These are phyloP conservation scores for Clunio marinus DNA, from an alignment of 2,888 invertebrate genomes.

Conservation along the genomic window DNA sequence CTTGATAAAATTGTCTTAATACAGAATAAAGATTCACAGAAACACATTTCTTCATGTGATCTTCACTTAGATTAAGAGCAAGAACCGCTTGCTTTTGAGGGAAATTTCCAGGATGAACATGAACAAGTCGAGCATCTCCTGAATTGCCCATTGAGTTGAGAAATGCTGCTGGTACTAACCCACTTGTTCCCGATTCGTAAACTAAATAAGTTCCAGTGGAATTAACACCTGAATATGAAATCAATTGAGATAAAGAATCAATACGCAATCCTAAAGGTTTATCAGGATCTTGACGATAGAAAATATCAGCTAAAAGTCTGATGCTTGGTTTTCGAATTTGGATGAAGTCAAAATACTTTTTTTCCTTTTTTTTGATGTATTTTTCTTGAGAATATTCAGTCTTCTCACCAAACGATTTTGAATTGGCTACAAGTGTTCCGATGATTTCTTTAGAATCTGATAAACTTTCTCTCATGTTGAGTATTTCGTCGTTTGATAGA, in stretches of 20 bases:
- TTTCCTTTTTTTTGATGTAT: conserved; percentile 91
- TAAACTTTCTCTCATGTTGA: conserved; percentile 70
- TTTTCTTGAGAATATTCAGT: conserved; percentile 92
- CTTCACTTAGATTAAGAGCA: conserved; percentile 72
- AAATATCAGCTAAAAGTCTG: conserved; percentile 76
- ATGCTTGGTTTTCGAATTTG: conserved; percentile 76
- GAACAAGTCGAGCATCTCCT: conserved; percentile 63
- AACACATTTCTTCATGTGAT: conserved; percentile 65
- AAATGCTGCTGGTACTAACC: conserved; percentile 76
- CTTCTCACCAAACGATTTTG: conserved; percentile 82
- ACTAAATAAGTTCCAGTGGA: conserved; percentile 72
- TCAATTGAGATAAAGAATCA: conserved; percentile 85
- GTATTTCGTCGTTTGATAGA: conserved; percentile 77
- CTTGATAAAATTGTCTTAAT: conserved; percentile 64
- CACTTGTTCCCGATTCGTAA: conserved; percentile 85
- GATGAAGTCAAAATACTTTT: conserved; percentile 83
- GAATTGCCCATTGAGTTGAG: conserved; percentile 68
- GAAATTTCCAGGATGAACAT: conserved; percentile 76
- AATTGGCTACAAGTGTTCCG: conserved; percentile 81
- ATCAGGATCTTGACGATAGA: conserved; percentile 71
- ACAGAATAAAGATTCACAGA: conserved; percentile 75
- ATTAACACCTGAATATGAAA: conserved; percentile 76
- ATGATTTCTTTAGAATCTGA: conserved; percentile 78
- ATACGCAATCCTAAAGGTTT: conserved; percentile 74
- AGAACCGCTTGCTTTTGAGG: conserved; percentile 73